Percentiles rank a stretch among this genome's conserved stretches.
Conservation (phyloP, 2,888 invertebrate genomes). For the Habrosyne pyritoides region DNA sequence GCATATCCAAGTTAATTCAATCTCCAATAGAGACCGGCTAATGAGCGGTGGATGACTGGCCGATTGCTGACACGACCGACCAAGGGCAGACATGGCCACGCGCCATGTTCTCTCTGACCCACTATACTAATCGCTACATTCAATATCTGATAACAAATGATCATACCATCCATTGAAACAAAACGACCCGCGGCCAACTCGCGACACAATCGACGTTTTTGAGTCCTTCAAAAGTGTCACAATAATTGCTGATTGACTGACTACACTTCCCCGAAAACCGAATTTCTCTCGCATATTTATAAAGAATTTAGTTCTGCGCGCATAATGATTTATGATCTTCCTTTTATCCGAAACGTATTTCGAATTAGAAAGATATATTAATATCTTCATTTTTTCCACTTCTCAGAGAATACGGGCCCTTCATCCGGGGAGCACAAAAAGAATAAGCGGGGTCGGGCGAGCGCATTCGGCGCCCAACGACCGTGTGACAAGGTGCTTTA, state of each 20-base stretch:
- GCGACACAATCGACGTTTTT: constrained; percentile 16
- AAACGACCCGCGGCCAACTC: constrained; percentile 12
- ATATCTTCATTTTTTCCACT: constrained; percentile 83
- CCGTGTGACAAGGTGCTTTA: constrained; percentile 84
- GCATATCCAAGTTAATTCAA: constrained; percentile 75
- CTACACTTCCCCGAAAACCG: constrained; percentile 68
- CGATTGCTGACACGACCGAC: constrained; percentile 51
- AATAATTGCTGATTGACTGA: constrained; percentile 63
- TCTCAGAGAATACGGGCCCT: constrained; percentile 77
- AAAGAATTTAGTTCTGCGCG: constrained; percentile 65
- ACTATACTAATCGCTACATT: constrained; percentile 51
- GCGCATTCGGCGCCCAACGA: constrained; percentile 81
- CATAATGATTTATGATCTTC: constrained; percentile 79
- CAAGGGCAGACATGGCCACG: constrained; percentile 48
- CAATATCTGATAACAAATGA: constrained; percentile 31
- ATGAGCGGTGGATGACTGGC: constrained; percentile 77
- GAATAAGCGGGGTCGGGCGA: constrained; percentile 71
- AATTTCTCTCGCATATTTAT: constrained; percentile 72
- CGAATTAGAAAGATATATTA: constrained; percentile 84
- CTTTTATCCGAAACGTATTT: constrained; percentile 82
- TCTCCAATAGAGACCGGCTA: constrained; percentile 67
- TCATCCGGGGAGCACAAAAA: constrained; percentile 74
- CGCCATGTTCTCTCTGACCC: constrained; percentile 53
- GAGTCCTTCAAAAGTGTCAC: constrained; percentile 47
- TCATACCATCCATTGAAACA: constrained; percentile 28